phyloP scores from a whole-genome alignment of 64 coral and sea anemone genomes.

The Hydrozoanthus tunicans region DNA sequence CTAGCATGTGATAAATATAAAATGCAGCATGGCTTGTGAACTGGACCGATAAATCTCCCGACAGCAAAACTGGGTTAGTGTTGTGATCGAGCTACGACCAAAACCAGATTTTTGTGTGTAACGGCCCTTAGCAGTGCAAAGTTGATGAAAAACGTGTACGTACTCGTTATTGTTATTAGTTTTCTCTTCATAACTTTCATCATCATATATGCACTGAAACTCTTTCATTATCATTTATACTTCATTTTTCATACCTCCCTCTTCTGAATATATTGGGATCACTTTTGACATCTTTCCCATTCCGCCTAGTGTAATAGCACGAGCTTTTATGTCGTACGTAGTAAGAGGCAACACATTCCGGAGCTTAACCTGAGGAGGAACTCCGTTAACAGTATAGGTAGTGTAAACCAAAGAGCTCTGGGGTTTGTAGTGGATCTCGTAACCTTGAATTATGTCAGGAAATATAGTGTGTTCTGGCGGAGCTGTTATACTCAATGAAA shows the following conservation, averaged over 20 bases:
- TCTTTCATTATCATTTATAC: no score
- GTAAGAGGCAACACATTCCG: not conserved
- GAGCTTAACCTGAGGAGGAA: not conserved
- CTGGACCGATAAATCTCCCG: no score
- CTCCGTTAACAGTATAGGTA: not conserved
- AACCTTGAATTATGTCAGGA: slow-evolving; percentile 26
- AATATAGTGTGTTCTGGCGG: not conserved
- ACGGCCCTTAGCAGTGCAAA: no score
- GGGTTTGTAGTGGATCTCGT: slow-evolving; percentile 10
- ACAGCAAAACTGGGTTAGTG: no score
- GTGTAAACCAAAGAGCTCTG: slow-evolving; percentile 1
- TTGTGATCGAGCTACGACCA: no score
- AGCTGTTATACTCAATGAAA: not conserved
- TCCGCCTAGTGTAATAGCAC: not conserved
- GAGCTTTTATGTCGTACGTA: slow-evolving; percentile 23
- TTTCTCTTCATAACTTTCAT: no score
- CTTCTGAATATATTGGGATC: not conserved
- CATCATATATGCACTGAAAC: no score
- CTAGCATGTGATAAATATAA: no score
- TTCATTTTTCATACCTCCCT: slow-evolving; percentile 7
- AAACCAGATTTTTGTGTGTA: no score
- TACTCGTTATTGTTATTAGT: no score
- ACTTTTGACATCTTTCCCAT: slow-evolving; percentile 33
- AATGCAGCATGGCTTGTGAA: no score
- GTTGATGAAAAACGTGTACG: no score